Conservation (phyloP, 1,140 invertebrate species). For the Stegodyphus mimosarum region DNA sequence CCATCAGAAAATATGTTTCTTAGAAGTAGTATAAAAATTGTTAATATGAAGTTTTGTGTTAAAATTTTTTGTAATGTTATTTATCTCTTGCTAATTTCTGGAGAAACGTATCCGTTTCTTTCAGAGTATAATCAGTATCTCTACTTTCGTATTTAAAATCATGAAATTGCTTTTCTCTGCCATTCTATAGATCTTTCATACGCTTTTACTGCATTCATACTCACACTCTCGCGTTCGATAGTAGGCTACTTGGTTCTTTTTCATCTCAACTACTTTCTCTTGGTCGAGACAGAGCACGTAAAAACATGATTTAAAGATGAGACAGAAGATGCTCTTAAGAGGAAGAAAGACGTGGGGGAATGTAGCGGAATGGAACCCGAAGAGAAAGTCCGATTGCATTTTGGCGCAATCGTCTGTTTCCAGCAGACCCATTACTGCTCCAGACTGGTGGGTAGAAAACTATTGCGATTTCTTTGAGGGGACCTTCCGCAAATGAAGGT, state of each 20-base stretch:
- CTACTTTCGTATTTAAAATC: too few relatives aligned
- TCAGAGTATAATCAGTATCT: too few relatives aligned
- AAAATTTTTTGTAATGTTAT: too few relatives aligned
- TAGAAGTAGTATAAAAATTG: too few relatives aligned
- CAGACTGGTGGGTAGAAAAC: slow-evolving; percentile 20
- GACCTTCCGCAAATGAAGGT: slow-evolving; percentile 21
- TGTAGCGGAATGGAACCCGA: not conserved
- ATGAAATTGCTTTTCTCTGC: too few relatives aligned
- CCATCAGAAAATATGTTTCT: too few relatives aligned
- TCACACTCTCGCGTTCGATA: too few relatives aligned
- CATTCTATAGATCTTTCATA: too few relatives aligned
- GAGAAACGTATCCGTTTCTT: too few relatives aligned
- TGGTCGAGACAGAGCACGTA: slow-evolving; percentile 13
- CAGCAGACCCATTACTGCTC: slow-evolving; percentile 27
- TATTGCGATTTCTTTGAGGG: not conserved
- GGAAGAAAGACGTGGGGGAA: not conserved
- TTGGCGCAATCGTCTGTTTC: slow-evolving; percentile 35
- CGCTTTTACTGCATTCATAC: too few relatives aligned
- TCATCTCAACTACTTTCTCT: not conserved
- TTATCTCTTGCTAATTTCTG: too few relatives aligned
- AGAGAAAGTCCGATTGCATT: slow-evolving; percentile 28
- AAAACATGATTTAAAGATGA: slow-evolving; percentile 54
- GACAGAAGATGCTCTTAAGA: not conserved
- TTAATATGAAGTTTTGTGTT: too few relatives aligned
- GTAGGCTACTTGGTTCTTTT: not conserved